Percentiles rank a stretch among this genome's conserved stretches.
Conservation (phyloP, 2,113 vertebrate genomes). For the Microtus richardsoni region DNA sequence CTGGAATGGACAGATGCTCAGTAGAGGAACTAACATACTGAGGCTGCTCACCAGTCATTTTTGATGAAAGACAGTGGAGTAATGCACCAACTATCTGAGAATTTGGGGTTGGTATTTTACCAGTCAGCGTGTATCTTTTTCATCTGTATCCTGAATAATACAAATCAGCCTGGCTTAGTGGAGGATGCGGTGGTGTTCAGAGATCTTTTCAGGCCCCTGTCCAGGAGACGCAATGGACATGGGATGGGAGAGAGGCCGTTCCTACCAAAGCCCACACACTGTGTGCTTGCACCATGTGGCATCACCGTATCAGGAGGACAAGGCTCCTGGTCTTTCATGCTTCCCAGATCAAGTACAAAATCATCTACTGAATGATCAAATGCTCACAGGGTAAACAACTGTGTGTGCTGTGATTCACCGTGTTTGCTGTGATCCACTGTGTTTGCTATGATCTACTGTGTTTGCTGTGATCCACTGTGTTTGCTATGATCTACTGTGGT, state of each 20-base stretch:
- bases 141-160: not conserved
- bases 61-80: not conserved
- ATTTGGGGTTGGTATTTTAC: not conserved
- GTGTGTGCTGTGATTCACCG: not conserved
- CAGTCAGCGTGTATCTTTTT: not conserved
- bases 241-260: not conserved
- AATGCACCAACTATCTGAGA: not conserved
- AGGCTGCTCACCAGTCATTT: not conserved
- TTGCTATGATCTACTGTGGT: no score
- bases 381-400: not conserved
- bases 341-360: not conserved
- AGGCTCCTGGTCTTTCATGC: not conserved
- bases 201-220: not conserved
- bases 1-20: not conserved
- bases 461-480: not conserved
- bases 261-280: not conserved
- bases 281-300: not conserved
- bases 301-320: not conserved
- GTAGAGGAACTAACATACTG: not conserved
- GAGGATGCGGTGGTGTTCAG: not conserved
- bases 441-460: not conserved
- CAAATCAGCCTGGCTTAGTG: not conserved
- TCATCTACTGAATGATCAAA: not conserved
- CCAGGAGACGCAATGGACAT: not conserved
- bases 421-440: not conserved